phyloP scores from a whole-genome alignment of 2,113 vertebrate genomes.

The Oreochromis niloticus region DNA sequence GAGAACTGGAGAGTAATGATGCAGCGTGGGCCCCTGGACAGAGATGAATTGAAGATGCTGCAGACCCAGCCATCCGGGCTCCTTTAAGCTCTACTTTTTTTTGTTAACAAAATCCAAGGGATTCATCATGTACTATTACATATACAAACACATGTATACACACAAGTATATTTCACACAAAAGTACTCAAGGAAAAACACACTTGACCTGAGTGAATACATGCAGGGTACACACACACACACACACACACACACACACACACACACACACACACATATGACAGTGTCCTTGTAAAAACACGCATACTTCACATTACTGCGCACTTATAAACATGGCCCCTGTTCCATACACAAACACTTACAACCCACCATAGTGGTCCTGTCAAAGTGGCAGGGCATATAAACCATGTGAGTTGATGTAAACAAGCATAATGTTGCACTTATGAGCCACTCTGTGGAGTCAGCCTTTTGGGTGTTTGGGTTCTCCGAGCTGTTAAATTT shows the following conservation, averaged over 20 bases:
- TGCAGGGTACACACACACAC: neutral
- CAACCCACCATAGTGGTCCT: slow-evolving; percentile 1
- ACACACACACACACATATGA: neutral
- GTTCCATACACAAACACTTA: neutral
- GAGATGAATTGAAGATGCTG: neutral
- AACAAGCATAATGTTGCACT: slow-evolving; percentile 33
- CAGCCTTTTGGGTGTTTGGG: neutral
- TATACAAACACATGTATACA: neutral
- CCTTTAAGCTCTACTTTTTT: neutral
- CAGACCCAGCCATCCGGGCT: neutral
- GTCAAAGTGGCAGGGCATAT: slow-evolving; percentile 18
- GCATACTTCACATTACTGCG: neutral
- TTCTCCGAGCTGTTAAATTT: slow-evolving; percentile 3
- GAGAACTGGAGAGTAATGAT: neutral
- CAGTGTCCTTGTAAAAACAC: neutral
- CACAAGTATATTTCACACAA: neutral
- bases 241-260: neutral
- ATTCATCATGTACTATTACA: neutral
- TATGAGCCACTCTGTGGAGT: neutral
- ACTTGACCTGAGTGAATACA: slow-evolving; percentile 5
- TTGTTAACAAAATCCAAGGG: neutral
- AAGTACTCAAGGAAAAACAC: slow-evolving; percentile 7
- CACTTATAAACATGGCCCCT: neutral
- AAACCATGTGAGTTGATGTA: slow-evolving; percentile 29
- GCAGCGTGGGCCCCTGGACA: neutral